A percentile compares a stretch with the other conserved stretches of the same genome.
Conservation (phyloP, 1,140 invertebrate genomes). For the Brachionus manjavacas region DNA sequence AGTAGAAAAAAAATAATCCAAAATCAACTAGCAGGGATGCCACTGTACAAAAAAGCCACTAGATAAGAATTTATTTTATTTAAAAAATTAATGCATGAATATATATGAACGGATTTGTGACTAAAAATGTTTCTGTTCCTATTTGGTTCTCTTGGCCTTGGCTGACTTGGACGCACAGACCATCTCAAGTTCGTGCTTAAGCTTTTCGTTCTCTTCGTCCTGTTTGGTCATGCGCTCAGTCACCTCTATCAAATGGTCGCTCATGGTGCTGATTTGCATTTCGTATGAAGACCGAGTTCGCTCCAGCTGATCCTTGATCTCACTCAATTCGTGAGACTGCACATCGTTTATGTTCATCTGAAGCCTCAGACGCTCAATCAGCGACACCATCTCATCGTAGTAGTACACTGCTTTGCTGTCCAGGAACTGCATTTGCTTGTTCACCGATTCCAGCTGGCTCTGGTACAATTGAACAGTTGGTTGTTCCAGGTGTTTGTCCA, state of each 20-base stretch:
- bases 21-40: background rate
- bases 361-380: background rate
- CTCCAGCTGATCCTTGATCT: slow-evolving; percentile 32
- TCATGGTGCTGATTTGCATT: slow-evolving; percentile 40
- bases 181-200: slow-evolving; percentile 24
- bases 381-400: background rate
- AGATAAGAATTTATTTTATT: background rate
- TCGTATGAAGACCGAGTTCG: slow-evolving; percentile 8
- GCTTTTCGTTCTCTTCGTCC: slow-evolving; percentile 29
- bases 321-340: background rate
- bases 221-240: slow-evolving; percentile 32
- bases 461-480: background rate
- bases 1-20: background rate
- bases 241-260: slow-evolving; percentile 38
- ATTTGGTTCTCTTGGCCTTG: slow-evolving; percentile 9
- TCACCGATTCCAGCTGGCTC: background rate
- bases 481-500: background rate
- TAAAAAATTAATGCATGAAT: background rate
- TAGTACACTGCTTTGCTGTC: slow-evolving; percentile 14
- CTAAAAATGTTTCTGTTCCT: background rate
- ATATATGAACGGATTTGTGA: background rate
- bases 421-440: background rate
- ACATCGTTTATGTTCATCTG: background rate
- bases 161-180: background rate
- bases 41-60: background rate